Evolutionary conservation across 1,140 invertebrate genomes (phyloP), one percentile per base, ranked within the genome.

Genomic region (Procambarus virginalis): DNA sequence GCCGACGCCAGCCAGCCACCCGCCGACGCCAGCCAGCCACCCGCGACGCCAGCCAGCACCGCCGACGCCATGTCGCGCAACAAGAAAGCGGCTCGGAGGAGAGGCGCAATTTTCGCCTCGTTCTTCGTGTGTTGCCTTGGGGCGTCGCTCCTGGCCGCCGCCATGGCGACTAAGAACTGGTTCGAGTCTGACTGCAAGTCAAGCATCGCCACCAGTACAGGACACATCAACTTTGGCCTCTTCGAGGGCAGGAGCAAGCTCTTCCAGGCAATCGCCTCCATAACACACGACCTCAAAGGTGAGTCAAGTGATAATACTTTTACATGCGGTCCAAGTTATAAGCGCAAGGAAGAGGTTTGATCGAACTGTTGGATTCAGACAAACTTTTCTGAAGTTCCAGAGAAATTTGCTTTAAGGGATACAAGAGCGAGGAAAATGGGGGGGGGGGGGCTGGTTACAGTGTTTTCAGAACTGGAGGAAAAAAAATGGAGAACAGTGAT

Each of bases 111-210:
- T 2, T 89, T 89, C 22, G 45, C n/a, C 46, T 34, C 81, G 58
- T 78, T 89, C 10, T 46, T 89, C 46, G 9, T 89, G 70, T 89
- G 81, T 51, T 89, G 81, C 46, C 81, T 84, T 17, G 55, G 73
- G 20, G 60, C 81, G 10, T 89, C 88, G 12, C 88, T 89, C n/a
- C 6, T 89, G 68, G 55, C 75, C 22, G 5, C 88, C 1, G 51
- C 88, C 75, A 22, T 89, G 10, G 88, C 68, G n/a, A 89, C 88
- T 2, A 3, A 79, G 58, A 77, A 84, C 60, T 89, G 88, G 88
- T 89, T 89, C 68, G 80, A 77, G 80, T 34, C 86, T 12, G 60
- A 51, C 5, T 83, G 70, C 8, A 20, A 0, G 5, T 2, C n/a
- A 2, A 64, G 0, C 34, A 9, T 10, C 17, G 2, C 20, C 12